Base-by-base conservation (phyloP, 2,797 vertebrate genomes). In the Thaleichthys pacificus region DNA sequence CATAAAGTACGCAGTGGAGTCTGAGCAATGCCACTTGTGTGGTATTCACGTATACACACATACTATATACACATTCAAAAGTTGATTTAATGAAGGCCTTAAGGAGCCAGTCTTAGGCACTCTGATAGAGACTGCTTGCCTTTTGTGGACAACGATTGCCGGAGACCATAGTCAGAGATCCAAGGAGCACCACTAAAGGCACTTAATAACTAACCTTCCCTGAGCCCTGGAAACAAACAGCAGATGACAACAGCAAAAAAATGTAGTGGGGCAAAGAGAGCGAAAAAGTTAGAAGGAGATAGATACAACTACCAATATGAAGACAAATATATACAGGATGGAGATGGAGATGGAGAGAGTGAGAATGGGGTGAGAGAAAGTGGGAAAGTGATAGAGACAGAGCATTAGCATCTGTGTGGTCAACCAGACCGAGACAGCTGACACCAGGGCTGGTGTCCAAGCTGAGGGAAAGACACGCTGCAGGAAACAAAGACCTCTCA, bases 391-490 rank as follows among this genome's bases (percentile, higher is more conserved):
- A 66, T 69, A 56, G 70, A 80, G 67, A 71, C 57, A 74, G 78
- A 71, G 56, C 85, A 89, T 91, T 91, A 90, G 84, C 84, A 90
- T 91, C 87, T 84, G 78, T 66, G 69, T 82, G 79, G 82, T 82
- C 77, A 78, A 82, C 80, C 84, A 73, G 79, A 87, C 87, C 83
- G 83, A 91, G 89, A 90, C 88, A 90, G 87, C 85, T 89, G 89
- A 90, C 88, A 85, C 84, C 84, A 1, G 86, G 87, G 83, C 78
- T 73, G 58, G 81, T 86, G 88, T 89, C 87, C 87, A 87, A 88
- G 87, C 87, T 87, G 86, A 88, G 82, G 80, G 57, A 80, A 80
- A 88, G 84, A 90, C 87, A 84, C 69, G 80, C 81, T 87, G 81
- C 86, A 89, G 83, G 84, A 90, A 87, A 57, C 83, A 82, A 76